Evolutionary conservation across 1,140 invertebrate genomes (phyloP).

Genomic region (Eurytemora carolleeae): DNA sequence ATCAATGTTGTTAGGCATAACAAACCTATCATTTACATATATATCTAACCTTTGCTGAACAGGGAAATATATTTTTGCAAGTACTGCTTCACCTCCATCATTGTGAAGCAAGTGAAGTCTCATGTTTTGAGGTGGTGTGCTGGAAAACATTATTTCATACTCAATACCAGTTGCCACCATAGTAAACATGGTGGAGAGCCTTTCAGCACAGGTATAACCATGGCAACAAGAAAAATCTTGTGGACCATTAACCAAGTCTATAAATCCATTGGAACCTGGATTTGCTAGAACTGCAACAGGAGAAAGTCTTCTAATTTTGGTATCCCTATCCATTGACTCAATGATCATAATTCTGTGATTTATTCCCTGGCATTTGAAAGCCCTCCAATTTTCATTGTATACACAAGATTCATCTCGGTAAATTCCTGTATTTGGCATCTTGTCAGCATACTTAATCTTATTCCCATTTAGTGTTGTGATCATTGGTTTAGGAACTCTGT

Average conservation of each 20-base stretch:
- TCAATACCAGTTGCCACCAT: slow-evolving; percentile 1
- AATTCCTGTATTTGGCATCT: slow-evolving; percentile 18
- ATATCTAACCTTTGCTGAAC: background rate
- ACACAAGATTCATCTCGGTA: slow-evolving; percentile 11
- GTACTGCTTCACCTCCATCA: background rate
- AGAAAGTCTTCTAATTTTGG: slow-evolving; percentile 16
- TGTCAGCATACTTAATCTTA: background rate
- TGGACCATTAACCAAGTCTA: slow-evolving; percentile 17
- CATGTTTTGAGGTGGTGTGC: slow-evolving; percentile 12
- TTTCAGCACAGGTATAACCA: slow-evolving; percentile 17
- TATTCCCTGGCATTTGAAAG: slow-evolving; percentile 8
- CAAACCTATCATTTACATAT: background rate
- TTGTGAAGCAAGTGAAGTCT: background rate
- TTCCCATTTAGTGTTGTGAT: slow-evolving; percentile 8
- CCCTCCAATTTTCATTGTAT: slow-evolving; percentile 5
- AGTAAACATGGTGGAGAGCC: slow-evolving; percentile 17
- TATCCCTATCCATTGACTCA: slow-evolving; percentile 17
- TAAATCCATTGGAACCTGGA: slow-evolving; percentile 15
- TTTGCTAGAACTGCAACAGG: slow-evolving; percentile 18
- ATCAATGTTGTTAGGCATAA: background rate
- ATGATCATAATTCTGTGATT: slow-evolving; percentile 16
- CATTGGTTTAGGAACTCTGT: slow-evolving; percentile 16
- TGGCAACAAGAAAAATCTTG: slow-evolving; percentile 16
- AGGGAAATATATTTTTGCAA: background rate
- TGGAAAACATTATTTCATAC: slow-evolving; percentile 17